phyloP scores from a whole-genome alignment of 2,888 invertebrate genomes.

The Drosophila melanosoma region DNA sequence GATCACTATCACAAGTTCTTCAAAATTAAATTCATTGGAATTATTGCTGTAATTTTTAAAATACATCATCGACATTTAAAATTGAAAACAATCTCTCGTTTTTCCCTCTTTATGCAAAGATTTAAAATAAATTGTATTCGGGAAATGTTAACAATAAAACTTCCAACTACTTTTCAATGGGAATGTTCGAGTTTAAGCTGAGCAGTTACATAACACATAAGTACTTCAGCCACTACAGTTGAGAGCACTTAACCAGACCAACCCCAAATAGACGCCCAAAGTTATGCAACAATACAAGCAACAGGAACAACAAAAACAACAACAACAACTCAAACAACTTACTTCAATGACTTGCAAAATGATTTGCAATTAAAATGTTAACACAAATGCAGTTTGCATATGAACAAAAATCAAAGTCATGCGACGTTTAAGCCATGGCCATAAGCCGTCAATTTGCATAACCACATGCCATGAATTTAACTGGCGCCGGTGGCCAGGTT shows the following conservation, averaged over 20 bases:
- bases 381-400: constrained; percentile 49
- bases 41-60: background rate
- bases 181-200: background rate
- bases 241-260: constrained; percentile 10
- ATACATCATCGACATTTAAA: background rate
- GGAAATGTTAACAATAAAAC: background rate
- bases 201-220: background rate
- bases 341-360: constrained; percentile 45
- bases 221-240: constrained; percentile 3
- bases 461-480: constrained; percentile 50
- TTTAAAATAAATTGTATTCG: background rate
- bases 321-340: constrained; percentile 12
- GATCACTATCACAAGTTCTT: background rate
- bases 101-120: background rate
- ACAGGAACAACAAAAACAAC: constrained; percentile 14
- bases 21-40: background rate
- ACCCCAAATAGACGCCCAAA: constrained; percentile 26
- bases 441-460: constrained; percentile 69
- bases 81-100: background rate
- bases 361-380: constrained; percentile 61
- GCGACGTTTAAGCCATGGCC: constrained; percentile 55
- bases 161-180: background rate
- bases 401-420: constrained; percentile 66
- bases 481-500: constrained; percentile 1
- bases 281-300: constrained; percentile 31